Evolutionary conservation across 2,888 invertebrate genomes (phyloP).

Genomic region (Xanthorhoe designata): DNA sequence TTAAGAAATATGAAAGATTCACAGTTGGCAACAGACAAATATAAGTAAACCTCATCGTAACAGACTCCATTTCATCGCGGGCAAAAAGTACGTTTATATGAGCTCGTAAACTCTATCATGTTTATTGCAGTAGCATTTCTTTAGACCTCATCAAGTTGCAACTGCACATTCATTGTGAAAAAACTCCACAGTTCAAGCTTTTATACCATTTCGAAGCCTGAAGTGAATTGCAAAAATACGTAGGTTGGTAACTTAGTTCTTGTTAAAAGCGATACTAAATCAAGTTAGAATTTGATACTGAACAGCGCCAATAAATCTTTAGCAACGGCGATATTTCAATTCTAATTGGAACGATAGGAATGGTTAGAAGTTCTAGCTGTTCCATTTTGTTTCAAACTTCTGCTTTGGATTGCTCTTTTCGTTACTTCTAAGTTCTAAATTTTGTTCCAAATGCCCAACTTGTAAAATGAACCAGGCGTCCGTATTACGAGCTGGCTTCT

Average conservation of each 20-base stretch:
- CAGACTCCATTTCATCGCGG: slow-evolving; percentile 8
- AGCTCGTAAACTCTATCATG: slow-evolving; percentile 17
- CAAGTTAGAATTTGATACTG: slow-evolving; percentile 41
- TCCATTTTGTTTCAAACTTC: slow-evolving; percentile 45
- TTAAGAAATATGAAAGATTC: neutral
- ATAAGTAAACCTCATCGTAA: neutral
- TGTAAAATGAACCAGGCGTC: slow-evolving; percentile 28
- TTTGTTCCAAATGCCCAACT: slow-evolving; percentile 30
- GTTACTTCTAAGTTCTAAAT: slow-evolving; percentile 35
- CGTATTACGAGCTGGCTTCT: slow-evolving; percentile 15
- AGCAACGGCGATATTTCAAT: slow-evolving; percentile 41
- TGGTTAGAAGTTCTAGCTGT: slow-evolving; percentile 43
- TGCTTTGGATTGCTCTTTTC: slow-evolving; percentile 38
- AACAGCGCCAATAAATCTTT: slow-evolving; percentile 44
- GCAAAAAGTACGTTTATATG: slow-evolving; percentile 11
- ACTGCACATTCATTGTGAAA: slow-evolving; percentile 8
- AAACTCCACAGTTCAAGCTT: slow-evolving; percentile 6
- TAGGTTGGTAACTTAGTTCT: slow-evolving; percentile 30
- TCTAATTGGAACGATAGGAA: slow-evolving; percentile 46
- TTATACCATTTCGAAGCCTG: slow-evolving; percentile 7
- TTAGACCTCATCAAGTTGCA: slow-evolving; percentile 11
- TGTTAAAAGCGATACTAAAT: slow-evolving; percentile 40
- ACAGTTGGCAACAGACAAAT: neutral
- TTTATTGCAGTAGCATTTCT: slow-evolving; percentile 7
- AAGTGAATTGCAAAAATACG: slow-evolving; percentile 29